phyloP scores from a whole-genome alignment of 2,113 vertebrate genomes.

The Todiramphus chloris region DNA sequence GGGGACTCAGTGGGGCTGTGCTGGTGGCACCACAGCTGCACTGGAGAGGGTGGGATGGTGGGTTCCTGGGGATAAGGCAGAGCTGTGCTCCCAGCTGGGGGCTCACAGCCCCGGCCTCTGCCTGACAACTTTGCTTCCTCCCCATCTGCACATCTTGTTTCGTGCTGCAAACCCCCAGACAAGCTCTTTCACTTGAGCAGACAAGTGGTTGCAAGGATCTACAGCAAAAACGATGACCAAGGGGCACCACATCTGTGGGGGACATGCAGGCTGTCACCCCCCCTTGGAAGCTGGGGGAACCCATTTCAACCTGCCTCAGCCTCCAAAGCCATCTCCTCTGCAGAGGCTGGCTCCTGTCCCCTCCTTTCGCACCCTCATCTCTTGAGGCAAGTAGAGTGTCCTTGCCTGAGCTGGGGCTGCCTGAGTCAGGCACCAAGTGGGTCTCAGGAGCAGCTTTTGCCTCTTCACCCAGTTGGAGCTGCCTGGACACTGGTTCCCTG shows the following conservation, averaged over 20 bases:
- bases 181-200: neutral
- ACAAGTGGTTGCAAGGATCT: accelerated
- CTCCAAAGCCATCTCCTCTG: accelerated
- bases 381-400: neutral
- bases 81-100: neutral
- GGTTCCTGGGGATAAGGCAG: neutral
- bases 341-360: neutral
- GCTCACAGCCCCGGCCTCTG: accelerated
- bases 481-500: neutral
- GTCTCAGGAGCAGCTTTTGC: neutral
- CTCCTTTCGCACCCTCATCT: neutral
- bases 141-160: neutral
- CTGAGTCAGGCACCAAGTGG: accelerated
- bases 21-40: neutral
- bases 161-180: neutral
- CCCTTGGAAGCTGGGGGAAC: neutral
- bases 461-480: neutral
- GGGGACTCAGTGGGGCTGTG: neutral
- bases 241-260: neutral
- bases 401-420: neutral
- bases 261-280: neutral
- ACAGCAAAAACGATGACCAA: neutral
- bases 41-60: neutral
- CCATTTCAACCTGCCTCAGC: neutral
- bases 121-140: accelerated